phyloP scores from a whole-genome alignment of 2,888 invertebrate genomes.

The Yponomeuta cagnagella region DNA sequence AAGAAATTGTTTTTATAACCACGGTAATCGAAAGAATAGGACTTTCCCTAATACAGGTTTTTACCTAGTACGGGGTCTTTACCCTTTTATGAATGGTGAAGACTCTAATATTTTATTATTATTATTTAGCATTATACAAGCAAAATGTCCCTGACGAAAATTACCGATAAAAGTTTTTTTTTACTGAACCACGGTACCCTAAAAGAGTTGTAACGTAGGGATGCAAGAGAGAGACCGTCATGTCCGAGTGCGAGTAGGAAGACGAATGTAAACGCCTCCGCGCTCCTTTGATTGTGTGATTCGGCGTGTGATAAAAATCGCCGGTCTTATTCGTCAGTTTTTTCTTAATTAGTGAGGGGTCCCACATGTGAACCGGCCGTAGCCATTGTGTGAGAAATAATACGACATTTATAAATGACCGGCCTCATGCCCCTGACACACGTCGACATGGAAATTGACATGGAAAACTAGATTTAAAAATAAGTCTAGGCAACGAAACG shows the following conservation, averaged over 20 bases:
- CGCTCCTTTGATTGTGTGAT: slow-evolving; percentile 62
- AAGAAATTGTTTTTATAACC: too few species aligned
- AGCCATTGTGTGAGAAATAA: slow-evolving; percentile 66
- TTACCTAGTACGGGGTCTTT: too few species aligned
- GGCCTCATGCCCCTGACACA: slow-evolving; percentile 30
- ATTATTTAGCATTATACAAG: too few species aligned
- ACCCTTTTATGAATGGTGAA: too few species aligned
- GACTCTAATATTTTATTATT: too few species aligned
- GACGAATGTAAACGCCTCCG: slow-evolving; percentile 62
- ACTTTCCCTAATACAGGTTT: too few species aligned
- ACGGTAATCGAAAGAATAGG: too few species aligned
- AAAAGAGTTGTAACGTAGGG: slow-evolving; percentile 50
- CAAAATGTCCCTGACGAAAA: too few species aligned
- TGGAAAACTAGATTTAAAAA: slow-evolving; percentile 36
- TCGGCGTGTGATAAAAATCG: slow-evolving; percentile 73
- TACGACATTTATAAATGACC: slow-evolving; percentile 62
- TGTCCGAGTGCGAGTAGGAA: slow-evolving; percentile 39
- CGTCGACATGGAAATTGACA: slow-evolving; percentile 46
- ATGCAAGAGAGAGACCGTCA: slow-evolving; percentile 41
- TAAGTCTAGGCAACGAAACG: slow-evolving; percentile 28
- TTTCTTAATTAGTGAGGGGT: slow-evolving; percentile 73
- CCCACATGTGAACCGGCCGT: slow-evolving; percentile 65
- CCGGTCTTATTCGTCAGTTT: slow-evolving; percentile 72
- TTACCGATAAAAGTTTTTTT: too few species aligned
- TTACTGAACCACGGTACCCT: too few species aligned